Evolutionary conservation across 1,140 invertebrate species (phyloP), one percentile per base, ranked within the genome.

Genomic region (Lucilia sericata): DNA sequence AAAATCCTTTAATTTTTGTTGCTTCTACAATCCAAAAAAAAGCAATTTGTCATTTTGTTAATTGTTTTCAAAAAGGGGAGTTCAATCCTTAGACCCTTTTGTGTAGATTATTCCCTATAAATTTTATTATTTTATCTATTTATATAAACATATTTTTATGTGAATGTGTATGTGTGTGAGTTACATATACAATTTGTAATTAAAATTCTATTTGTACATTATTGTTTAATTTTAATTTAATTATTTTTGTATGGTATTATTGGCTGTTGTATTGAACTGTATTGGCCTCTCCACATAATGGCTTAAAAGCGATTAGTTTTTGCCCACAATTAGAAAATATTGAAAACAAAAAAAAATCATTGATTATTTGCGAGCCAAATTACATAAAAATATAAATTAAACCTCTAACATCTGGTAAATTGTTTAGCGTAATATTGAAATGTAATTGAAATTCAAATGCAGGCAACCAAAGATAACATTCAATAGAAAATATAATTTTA

Each of bases 191-290:
- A 7, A 17, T n/a, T 60, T 60, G 55, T 60, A 60, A 60, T 60
- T 60, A 60, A 60, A 60, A 60, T n/a, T 60, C 55, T 7, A 55
- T 55, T 17, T 55, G 7, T n/a, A 60, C 17, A 60, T 60, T 17
- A n/a, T 60, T 60, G 55, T 60, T 60, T 60, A 60, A 60, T 60
- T 60, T 60, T 60, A 60, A 60, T 60, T 60, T 17, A 60, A 60
- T 60, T 60, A 60, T 60, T 60, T 60, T 60, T 60, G 51, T 14
- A 60, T 7, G 55, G 55, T 14, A 60, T 60, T 60, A 60, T 60
- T 42, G 55, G 55, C 55, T n/a, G n/a, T 60, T 14, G 17, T 60
- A 60, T 60, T n/a, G n/a, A n/a, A n/a, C 55, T 60, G 55, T 60
- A 60, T 60, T 60, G 55, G 55, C 55, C n/a, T 60, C n/a, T 17